Evolutionary conservation across 1,140 invertebrate genomes (phyloP).

Genomic region (Drosophila nigrodunni): DNA sequence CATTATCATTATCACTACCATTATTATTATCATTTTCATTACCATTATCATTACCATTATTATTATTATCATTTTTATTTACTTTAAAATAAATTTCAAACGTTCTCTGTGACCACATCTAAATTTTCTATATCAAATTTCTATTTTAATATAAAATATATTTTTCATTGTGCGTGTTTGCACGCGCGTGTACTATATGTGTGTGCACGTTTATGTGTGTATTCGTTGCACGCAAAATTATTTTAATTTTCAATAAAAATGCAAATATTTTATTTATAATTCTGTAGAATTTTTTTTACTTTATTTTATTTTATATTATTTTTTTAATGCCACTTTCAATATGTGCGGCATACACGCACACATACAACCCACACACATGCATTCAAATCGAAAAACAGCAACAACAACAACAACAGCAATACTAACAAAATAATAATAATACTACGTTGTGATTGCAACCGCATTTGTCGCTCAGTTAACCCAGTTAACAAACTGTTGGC

Average conservation of each 20-base stretch:
- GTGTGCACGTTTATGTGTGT: neutral
- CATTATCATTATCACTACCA: no score
- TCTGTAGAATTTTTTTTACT: constrained; percentile 10
- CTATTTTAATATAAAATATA: constrained; percentile 37
- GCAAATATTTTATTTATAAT: constrained; percentile 57
- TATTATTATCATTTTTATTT: neutral
- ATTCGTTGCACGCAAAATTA: constrained; percentile 34
- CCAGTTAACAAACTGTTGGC: constrained; percentile 9
- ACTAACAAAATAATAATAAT: neutral
- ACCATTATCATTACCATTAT: neutral
- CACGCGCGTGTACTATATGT: constrained; percentile 9
- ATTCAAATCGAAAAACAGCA: neutral
- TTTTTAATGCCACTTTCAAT: constrained; percentile 28
- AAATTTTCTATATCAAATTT: constrained; percentile 37
- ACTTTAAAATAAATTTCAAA: neutral
- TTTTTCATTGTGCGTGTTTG: constrained; percentile 6
- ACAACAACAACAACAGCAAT: neutral
- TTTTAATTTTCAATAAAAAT: constrained; percentile 61
- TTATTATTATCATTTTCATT: neutral
- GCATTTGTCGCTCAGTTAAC: constrained; percentile 22
- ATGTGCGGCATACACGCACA: constrained; percentile 16
- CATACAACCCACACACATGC: neutral
- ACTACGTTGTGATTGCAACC: constrained; percentile 12
- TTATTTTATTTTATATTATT: constrained; percentile 10
- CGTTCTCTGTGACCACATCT: no score